These are phyloP conservation scores for Chelonoidis abingdonii DNA, from an alignment of 2,113 vertebrate species.

Conservation along the genomic window DNA sequence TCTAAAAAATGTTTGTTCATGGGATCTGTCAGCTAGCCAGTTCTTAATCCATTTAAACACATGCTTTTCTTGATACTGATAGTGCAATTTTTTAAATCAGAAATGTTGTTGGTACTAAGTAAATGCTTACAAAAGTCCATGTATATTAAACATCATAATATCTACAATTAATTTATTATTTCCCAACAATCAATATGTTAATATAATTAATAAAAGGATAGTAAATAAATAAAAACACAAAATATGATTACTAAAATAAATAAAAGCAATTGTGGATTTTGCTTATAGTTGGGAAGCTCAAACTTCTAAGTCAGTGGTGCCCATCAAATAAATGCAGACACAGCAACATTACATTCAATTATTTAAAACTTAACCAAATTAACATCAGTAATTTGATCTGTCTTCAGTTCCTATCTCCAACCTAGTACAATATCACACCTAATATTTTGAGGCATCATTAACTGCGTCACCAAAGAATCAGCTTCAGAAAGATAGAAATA, in stretches of 20 bases:
- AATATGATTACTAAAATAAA: not conserved
- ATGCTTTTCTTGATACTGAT: not conserved
- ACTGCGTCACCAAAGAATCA: not conserved
- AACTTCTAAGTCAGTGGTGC: not conserved
- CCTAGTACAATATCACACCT: not conserved
- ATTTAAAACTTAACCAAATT: not conserved
- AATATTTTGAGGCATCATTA: not conserved
- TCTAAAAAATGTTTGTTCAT: not conserved
- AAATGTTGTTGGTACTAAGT: not conserved
- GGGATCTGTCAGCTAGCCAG: not conserved
- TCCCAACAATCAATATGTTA: not conserved
- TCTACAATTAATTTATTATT: not conserved
- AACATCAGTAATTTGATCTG: not conserved
- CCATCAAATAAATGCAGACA: not conserved
- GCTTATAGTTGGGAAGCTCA: not conserved
- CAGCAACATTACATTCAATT: not conserved
- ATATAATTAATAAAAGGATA: not conserved
- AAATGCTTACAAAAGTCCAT: not conserved
- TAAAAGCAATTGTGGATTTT: not conserved
- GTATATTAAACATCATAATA: not conserved
- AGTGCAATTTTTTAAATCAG: not conserved
- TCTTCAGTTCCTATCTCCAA: not conserved
- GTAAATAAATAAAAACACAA: not conserved
- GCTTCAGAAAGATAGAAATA: not conserved
- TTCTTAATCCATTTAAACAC: not conserved